Base-by-base conservation (phyloP, 2,888 invertebrate genomes). In the Eulithis prunata region DNA sequence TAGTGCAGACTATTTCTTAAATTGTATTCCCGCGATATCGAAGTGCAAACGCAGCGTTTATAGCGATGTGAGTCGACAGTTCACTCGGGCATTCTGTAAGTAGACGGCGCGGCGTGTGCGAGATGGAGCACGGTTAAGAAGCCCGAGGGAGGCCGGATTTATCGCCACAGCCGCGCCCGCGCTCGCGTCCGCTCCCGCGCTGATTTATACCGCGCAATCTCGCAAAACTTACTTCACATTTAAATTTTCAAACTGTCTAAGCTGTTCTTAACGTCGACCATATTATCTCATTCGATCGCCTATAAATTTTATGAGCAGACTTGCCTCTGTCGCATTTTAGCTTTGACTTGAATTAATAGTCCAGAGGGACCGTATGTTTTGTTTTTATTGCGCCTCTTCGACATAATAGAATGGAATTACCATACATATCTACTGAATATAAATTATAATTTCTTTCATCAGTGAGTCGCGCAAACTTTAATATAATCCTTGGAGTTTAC, bases 151-250 rank as follows among this genome's bases (percentile, higher is more conserved):
- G 87, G 77, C 74, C 88, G 89, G 89, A 92, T 92, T 93, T 92
- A 92, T 91, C 88, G 90, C 87, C 86, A 83, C 83, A 78, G 82
- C 79, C 75, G 80, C 82, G 81, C 86, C 78, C 80, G 78, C 82
- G 77, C 82, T 76, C 79, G 75, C 78, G 74, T 73, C 75, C 78
- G 78, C 77, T 80, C 84, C 73, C 81, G 82, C 86, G 85, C 93
- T 93, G 92, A 93, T 93, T 93, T 93, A 93, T 92, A 85, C 89
- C 84, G 89, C 88, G 86, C 91, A 93, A 93, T 92, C 93, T 93
- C 89, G 89, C 92, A 93, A 93, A 93, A 93, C 93, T 92, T 93
- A 92, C 93, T 93, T 93, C 93, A 92, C 93, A 93, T 93, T 93
- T 93, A 93, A 93, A 93, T 93, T 93, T 93, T 82, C 92, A 85